A percentile compares a stretch with the other conserved stretches of the same genome.
phyloP scores from a whole-genome alignment of 2,113 vertebrate genomes.

The Cyanoderma ruficeps region DNA sequence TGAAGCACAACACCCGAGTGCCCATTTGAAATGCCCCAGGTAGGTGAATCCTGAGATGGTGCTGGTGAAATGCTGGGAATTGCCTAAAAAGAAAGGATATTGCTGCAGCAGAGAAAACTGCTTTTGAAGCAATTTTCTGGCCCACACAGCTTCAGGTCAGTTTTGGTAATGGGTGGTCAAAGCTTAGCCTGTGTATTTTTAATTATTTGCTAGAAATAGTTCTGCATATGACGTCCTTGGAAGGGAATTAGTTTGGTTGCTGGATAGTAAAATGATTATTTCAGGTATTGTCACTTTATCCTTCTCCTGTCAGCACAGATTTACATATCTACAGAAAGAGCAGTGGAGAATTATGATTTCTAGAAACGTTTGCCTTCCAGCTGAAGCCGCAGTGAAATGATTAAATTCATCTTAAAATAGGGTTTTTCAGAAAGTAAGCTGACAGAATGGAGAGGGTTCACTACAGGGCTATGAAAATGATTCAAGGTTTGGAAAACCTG shows the following conservation, averaged over 20 bases:
- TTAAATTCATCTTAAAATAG: neutral
- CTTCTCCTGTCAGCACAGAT: neutral
- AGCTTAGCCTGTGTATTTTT: neutral
- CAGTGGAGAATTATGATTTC: neutral
- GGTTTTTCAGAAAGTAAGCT: neutral
- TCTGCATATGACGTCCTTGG: accelerated
- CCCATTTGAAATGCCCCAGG: neutral
- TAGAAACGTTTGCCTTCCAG: neutral
- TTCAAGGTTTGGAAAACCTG: slow-evolving; percentile 14
- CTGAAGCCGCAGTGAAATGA: neutral
- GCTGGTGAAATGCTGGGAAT: neutral
- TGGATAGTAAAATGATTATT: neutral
- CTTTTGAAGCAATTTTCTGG: neutral
- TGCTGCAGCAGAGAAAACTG: neutral
- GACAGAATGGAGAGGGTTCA: neutral
- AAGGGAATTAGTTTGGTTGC: neutral
- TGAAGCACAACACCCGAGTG: accelerated
- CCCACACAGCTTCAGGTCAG: neutral
- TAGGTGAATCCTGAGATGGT: accelerated
- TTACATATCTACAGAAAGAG: slow-evolving; percentile 1
- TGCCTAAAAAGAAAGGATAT: neutral
- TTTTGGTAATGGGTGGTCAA: neutral
- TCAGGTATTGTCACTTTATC: slow-evolving; percentile 4
- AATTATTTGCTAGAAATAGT: neutral
- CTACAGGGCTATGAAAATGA: neutral